Conservation (phyloP, 2,797 vertebrate genomes). For the Sebastes ruberrimus region DNA sequence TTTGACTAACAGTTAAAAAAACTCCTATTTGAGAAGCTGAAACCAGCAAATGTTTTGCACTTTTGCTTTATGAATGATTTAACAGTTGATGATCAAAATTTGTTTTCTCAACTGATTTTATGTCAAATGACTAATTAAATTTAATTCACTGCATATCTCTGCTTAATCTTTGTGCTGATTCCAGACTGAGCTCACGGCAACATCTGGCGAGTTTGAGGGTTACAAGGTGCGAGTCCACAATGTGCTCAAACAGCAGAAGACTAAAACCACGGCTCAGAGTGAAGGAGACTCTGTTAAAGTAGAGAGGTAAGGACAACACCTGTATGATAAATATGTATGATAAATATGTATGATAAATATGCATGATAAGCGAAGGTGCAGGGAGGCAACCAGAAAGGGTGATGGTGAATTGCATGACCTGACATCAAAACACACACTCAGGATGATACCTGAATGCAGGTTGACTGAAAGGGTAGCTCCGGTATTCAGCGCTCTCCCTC, state of each 20-base stretch:
- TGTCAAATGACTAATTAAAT: background rate
- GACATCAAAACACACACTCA: background rate
- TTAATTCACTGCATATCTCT: background rate
- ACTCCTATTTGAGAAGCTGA: background rate
- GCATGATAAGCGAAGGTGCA: background rate
- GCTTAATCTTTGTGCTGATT: constrained; percentile 19
- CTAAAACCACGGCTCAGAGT: constrained; percentile 66
- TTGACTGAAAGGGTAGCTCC: background rate
- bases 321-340: background rate
- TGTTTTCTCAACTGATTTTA: background rate
- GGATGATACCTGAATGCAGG: background rate
- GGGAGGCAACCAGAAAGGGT: background rate
- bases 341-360: background rate
- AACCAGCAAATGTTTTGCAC: background rate
- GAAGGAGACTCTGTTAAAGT: constrained; percentile 85
- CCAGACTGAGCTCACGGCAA: constrained; percentile 88
- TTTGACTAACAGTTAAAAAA: background rate
- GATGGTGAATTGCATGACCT: background rate
- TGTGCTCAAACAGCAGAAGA: constrained; percentile 94
- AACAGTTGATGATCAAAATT: background rate
- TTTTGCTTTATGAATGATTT: too few relatives aligned
- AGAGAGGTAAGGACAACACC: constrained; percentile 85
- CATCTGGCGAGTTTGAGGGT: constrained; percentile 91
- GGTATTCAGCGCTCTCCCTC: too few relatives aligned
- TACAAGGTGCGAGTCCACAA: constrained; percentile 99